These are phyloP conservation scores for Leptogaster cylindrica DNA, from an alignment of 2,888 invertebrate species.

Conservation along the genomic window DNA sequence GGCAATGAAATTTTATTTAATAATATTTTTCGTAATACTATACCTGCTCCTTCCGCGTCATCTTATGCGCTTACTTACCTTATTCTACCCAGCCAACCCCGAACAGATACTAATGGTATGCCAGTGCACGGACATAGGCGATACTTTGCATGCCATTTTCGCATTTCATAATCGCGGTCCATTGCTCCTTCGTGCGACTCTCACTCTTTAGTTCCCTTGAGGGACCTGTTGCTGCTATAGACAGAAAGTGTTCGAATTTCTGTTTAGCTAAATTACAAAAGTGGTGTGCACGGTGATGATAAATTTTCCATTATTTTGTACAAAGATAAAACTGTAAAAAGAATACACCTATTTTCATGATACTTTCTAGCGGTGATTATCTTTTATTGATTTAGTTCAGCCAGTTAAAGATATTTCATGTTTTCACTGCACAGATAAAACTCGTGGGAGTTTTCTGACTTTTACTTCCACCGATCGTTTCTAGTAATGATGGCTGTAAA, in stretches of 20 bases:
- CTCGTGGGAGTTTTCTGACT: conserved; percentile 22
- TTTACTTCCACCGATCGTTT: conserved; percentile 1
- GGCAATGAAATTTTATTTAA: conserved; percentile 33
- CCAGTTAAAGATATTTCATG: conserved; percentile 20
- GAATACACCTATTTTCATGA: conserved; percentile 15
- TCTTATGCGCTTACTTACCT: conserved; percentile 30
- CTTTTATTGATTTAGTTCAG: conserved; percentile 31
- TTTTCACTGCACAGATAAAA: conserved; percentile 29
- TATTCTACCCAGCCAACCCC: conserved; percentile 20
- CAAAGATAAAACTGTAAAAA: conserved; percentile 6
- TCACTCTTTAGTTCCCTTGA: conserved; percentile 32
- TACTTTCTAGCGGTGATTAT: conserved; percentile 28
- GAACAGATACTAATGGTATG: conserved; percentile 10
- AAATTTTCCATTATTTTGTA: conserved; percentile 26
- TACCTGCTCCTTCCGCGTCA: conserved; percentile 33
- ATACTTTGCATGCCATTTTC: conserved; percentile 1
- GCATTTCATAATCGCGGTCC: conserved; percentile 20
- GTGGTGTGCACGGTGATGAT: neutral
- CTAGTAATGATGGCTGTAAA: no score
- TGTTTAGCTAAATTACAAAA: conserved; percentile 5
- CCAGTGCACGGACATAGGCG: neutral
- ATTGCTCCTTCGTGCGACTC: conserved; percentile 29
- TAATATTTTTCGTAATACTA: conserved; percentile 20
- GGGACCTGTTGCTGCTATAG: conserved; percentile 11
- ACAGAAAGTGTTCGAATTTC: conserved; percentile 27